Percentiles rank a stretch among this genome's conserved stretches.
Conservation (phyloP, 2,113 vertebrate genomes). For the Pseudopipra pipra region DNA sequence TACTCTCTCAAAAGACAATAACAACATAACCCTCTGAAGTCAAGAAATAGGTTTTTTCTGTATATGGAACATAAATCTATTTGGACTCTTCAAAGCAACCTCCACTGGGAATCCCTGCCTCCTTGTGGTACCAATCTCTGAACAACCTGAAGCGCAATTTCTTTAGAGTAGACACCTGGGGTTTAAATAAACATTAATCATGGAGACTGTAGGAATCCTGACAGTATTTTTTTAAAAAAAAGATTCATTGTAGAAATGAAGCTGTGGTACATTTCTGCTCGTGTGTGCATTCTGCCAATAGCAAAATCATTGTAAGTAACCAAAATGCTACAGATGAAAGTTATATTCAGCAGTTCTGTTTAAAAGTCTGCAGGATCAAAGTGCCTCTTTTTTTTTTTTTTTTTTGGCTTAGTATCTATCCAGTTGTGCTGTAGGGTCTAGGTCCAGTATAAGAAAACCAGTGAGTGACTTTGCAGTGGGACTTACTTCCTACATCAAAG, state of each 20-base stretch:
- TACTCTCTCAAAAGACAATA: background rate
- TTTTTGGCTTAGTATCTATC: background rate
- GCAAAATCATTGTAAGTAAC: background rate
- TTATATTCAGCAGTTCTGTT: background rate
- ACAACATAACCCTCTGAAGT: background rate
- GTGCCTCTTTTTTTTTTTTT: background rate
- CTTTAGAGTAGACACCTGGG: background rate
- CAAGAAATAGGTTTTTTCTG: conserved; percentile 3
- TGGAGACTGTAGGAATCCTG: background rate
- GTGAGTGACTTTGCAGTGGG: background rate
- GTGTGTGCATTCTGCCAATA: background rate
- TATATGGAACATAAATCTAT: background rate
- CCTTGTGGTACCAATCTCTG: background rate
- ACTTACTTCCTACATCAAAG: background rate
- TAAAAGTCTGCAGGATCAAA: background rate
- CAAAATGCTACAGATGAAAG: background rate
- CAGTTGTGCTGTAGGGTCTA: background rate
- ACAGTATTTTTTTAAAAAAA: background rate
- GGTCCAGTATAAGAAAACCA: background rate
- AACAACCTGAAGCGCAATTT: background rate
- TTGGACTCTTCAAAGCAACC: background rate
- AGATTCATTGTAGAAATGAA: background rate
- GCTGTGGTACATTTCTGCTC: background rate
- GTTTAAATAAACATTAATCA: conserved; percentile 25
- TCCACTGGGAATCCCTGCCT: conserved; percentile 13